Percentiles rank a stretch among this genome's conserved stretches.
Evolutionary conservation across 2,888 invertebrate genomes (phyloP).

Genomic region (Netelia virgata): DNA sequence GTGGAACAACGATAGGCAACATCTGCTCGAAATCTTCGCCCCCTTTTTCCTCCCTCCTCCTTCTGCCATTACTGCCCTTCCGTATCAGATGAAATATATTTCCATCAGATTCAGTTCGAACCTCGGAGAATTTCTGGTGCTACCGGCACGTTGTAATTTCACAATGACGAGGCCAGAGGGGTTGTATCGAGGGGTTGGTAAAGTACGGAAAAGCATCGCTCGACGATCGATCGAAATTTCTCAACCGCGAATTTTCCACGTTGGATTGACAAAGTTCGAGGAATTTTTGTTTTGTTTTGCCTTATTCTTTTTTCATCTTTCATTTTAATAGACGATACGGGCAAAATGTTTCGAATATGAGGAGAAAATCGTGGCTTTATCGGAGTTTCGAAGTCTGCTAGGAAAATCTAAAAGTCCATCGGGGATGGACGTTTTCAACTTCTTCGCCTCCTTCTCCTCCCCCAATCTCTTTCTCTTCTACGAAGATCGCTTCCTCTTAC

Average conservation of each 20-base stretch:
- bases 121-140: neutral
- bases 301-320: neutral
- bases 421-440: conserved; percentile 33
- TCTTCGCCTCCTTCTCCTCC: conserved; percentile 13
- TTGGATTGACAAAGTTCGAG: too few relatives aligned
- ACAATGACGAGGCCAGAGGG: neutral
- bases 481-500: conserved; percentile 25
- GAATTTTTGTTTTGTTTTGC: neutral
- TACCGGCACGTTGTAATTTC: neutral
- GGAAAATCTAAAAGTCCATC: conserved; percentile 9
- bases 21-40: conserved; percentile 30
- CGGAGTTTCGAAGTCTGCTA: too few relatives aligned
- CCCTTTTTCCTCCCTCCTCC: neutral
- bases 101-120: neutral
- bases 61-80: neutral
- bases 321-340: neutral
- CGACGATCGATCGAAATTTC: too few relatives aligned
- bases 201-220: too few relatives aligned
- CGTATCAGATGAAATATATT: neutral
- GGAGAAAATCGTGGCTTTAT: too few relatives aligned
- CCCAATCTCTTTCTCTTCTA: neutral
- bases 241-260: too few relatives aligned
- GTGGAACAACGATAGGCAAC: neutral
- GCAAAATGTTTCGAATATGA: too few relatives aligned
- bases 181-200: too few relatives aligned